Evolutionary conservation across 2,888 invertebrate genomes (phyloP), one percentile per base, ranked within the genome.

Genomic region (Eledone cirrhosa): DNA sequence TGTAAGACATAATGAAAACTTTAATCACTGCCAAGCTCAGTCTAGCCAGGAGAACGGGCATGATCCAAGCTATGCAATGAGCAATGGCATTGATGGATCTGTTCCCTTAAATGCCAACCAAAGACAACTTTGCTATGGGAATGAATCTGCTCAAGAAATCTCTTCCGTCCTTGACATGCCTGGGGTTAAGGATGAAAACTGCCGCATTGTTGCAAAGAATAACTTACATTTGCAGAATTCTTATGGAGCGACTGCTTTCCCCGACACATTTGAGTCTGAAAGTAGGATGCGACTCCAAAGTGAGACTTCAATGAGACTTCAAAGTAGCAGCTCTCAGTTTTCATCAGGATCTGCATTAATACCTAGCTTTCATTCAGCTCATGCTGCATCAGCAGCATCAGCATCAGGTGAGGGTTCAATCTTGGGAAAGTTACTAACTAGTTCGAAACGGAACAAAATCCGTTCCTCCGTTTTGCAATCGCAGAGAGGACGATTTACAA

Each of bases 361-460:
- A 31, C 72, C 72, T 19, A 72, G 41, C 72, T 72, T 72, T 72
- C 72, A 72, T 41, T n/a, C 72, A 33, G 31, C 72, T n/a, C 72
- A 72, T 41, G 41, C 72, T 41, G 72, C 72, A 29, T 41, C 72
- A 22, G 41, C 72, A 8, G 48, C 76, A 48, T 27, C 75, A 7
- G 22, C 76, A 24, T 48, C 47, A 24, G 76, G 48, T 48, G 48
- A 76, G 48, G 47, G 76, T 76, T 76, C 76, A 76, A 76, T 76
- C 48, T 29, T 76, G 48, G 76, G 76, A 76, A 76, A 76, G 48
- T 76, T 76, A 76, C 48, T 76, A 33, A 76, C 76, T 27, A 76
- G 76, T 47, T 47, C 76, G 22, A 76, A 47, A 48, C 41, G 76
- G 47, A 47, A 76, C 48, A 47, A 48, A 47, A 76, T 76, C 29